Evolutionary conservation across 2,113 vertebrate genomes (phyloP), one percentile per base, ranked within the genome.

Genomic region (Petrocephalus microphthalmus): DNA sequence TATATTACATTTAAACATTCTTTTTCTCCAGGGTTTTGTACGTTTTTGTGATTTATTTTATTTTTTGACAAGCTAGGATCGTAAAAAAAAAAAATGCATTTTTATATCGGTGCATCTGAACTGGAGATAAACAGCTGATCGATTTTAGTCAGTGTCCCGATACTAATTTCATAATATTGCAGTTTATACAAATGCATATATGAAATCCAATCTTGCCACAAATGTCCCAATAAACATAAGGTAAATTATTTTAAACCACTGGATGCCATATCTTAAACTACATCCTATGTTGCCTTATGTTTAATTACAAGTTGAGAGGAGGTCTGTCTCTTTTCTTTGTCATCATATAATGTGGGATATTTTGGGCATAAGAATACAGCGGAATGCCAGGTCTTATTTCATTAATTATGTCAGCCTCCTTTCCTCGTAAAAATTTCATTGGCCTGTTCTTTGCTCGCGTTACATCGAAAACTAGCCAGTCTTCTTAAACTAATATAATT

Each of bases 1-100:
- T 47, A 84, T 84, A 52, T 84, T 84, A 51, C 82, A 84, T 84
- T 84, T 84, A 25, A 52, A 11, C 45, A 84, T 84, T 84, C 71
- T 52, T 25, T 52, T 51, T 25, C 22, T 51, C 22, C 22, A 52
- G 45, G 45, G 49, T 84, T 45, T 47, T 84, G 45, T 47, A 51
- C 51, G 51, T 52, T 84, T 52, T 84, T 49, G 13, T 84, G 49
- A 52, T 83, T 49, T 10, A 22, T 83, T 83, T 49, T 10, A 22
- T 83, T 13, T 29, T 74, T 74, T 6, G 82, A 2, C 42, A 84
- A 49, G 47, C 5, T 84, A 84, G 42, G 8, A 42, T n/a, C n/a
- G n/a, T n/a, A 42, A 42, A 3, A 2, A 42, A 42, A 42, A 42
- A 42, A 47, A 84, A 45, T 47, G 42, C 6, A 84, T 83, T 51